phyloP scores from a whole-genome alignment of 2,888 invertebrate genomes.

The Acanthosoma haemorrhoidale region DNA sequence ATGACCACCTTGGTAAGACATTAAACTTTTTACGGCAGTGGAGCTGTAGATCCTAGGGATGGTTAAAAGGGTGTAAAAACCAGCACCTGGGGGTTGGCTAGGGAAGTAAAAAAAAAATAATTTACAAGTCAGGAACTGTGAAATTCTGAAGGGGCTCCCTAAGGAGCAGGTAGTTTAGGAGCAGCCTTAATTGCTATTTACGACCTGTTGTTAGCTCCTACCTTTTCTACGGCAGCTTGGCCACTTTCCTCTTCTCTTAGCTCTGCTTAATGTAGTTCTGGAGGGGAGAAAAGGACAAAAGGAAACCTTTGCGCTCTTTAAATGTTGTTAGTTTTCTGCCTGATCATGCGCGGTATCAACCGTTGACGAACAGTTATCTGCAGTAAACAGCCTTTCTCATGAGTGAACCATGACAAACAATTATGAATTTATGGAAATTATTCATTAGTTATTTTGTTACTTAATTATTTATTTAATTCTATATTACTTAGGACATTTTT shows the following conservation, averaged over 20 bases:
- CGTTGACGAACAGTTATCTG: too few relatives aligned
- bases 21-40: too few relatives aligned
- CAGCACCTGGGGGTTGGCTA: not conserved
- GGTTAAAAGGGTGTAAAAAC: not conserved
- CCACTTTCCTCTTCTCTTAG: not conserved
- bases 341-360: too few relatives aligned
- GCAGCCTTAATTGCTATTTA: constrained; percentile 8
- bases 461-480: too few relatives aligned
- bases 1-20: too few relatives aligned
- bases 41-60: not conserved
- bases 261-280: not conserved
- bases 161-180: constrained; percentile 14
- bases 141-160: constrained; percentile 11
- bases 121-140: constrained; percentile 11
- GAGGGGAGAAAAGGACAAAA: not conserved
- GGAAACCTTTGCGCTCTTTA: not conserved
- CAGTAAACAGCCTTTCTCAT: too few relatives aligned
- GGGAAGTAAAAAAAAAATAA: not conserved
- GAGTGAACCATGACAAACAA: too few relatives aligned
- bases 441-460: too few relatives aligned
- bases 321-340: too few relatives aligned
- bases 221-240: too few relatives aligned
- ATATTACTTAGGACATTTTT: too few relatives aligned
- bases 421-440: too few relatives aligned
- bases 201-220: constrained; percentile 8